Evolutionary conservation across 2,113 vertebrate species (phyloP).

Genomic region (Chloropsis hardwickii): DNA sequence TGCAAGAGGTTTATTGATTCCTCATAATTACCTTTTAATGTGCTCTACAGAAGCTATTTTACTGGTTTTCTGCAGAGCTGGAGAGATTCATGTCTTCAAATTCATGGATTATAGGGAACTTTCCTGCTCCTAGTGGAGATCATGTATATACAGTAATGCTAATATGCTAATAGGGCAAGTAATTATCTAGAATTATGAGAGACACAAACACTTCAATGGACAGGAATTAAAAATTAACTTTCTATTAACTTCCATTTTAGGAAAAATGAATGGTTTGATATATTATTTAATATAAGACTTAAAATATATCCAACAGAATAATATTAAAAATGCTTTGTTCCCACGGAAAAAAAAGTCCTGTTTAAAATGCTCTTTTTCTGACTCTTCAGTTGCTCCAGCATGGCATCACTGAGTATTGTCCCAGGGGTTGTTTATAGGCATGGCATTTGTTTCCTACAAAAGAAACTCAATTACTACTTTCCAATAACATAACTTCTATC

Average conservation of each 20-base stretch:
- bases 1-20: background rate
- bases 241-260: background rate
- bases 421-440: conserved; percentile 1
- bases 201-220: background rate
- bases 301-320: background rate
- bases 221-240: background rate
- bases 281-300: background rate
- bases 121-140: background rate
- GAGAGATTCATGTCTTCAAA: background rate
- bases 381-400: background rate
- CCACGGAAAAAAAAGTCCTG: background rate
- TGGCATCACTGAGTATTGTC: background rate
- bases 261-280: background rate
- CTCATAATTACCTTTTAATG: background rate
- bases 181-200: background rate
- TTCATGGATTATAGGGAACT: background rate
- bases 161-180: background rate
- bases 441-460: background rate
- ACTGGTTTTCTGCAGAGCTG: background rate
- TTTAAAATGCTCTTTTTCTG: background rate
- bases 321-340: background rate
- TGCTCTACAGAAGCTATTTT: background rate
- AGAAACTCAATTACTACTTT: conserved; percentile 24
- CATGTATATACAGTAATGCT: background rate
- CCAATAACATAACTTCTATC: background rate